Conservation (phyloP, 2,113 vertebrate species). For the Gobiocypris rarus region DNA sequence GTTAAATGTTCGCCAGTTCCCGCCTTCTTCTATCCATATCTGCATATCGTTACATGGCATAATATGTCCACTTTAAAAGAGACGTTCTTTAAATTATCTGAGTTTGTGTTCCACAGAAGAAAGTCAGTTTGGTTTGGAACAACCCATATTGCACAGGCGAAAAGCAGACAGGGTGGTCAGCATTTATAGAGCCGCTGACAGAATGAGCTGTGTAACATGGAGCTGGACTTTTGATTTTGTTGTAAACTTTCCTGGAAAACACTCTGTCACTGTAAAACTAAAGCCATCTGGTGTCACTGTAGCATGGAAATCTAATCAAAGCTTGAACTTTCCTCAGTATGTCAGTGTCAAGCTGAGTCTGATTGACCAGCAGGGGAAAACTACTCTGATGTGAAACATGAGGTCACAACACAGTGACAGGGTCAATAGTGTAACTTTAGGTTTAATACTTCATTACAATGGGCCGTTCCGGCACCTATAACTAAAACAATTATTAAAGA, state of each 20-base stretch:
- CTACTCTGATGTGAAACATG: constrained; percentile 26
- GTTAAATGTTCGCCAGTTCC: too few species aligned
- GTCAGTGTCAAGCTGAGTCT: constrained; percentile 1
- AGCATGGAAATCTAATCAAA: constrained; percentile 32
- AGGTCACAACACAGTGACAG: constrained; percentile 36
- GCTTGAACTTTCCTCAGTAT: constrained; percentile 15
- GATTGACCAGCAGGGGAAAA: constrained; percentile 10
- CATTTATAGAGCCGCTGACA: constrained; percentile 9
- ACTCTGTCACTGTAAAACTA: constrained; percentile 10
- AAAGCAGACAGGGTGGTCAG: constrained; percentile 18
- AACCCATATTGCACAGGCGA: neutral
- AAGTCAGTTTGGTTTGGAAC: neutral
- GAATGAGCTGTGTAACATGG: constrained; percentile 9
- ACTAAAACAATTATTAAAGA: neutral
- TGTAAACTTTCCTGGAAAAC: constrained; percentile 24
- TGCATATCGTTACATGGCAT: too few species aligned
- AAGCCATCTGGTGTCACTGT: constrained; percentile 29
- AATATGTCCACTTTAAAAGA: neutral
- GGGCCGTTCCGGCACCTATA: neutral
- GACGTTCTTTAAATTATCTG: neutral
- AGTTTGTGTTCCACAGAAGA: neutral
- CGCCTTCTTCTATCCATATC: too few species aligned
- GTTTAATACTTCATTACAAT: constrained; percentile 43
- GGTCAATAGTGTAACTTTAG: constrained; percentile 35
- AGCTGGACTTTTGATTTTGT: constrained; percentile 16